Evolutionary conservation across 2,113 vertebrate genomes (phyloP), one percentile per base, ranked within the genome.

Genomic region (Passer montanus): DNA sequence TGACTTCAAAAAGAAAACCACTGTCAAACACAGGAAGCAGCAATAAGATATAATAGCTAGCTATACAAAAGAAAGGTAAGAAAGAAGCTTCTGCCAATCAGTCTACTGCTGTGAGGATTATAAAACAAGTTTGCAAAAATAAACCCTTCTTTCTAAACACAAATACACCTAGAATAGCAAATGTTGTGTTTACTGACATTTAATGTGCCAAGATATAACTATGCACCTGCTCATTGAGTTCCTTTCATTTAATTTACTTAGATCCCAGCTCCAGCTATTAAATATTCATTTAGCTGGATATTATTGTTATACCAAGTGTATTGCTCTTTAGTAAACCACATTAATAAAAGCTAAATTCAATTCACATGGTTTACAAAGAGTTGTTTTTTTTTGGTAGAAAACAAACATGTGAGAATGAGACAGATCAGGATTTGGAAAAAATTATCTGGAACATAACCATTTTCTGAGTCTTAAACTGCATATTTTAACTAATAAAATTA

Each of bases 1-100:
- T 59, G 30, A 74, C 55, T 96, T 94, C 75, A 88, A 58, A 83
- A 70, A 47, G 56, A 68, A 88, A 87, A 55, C 24, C 39, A 52
- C 56, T 68, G 66, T 94, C 93, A 96, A 95, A 86, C 62, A 56
- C 15, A 27, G 43, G 46, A 76, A 93, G 85, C 13, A 30, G 23
- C 50, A 92, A 35, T 87, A 92, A 91, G 78, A 93, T 73, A 43
- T 55, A 95, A 53, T 49, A 58, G 41, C 39, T 85, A 92, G 84
- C 92, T 91, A 90, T 33, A 50, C 19, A 90, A 79, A 77, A 89
- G 28, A 74, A 96, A 95, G 46, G 68, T 89, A 95, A 97, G 46
- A 92, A 85, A 86, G 63, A 90, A 76, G 9, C 28, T 90, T 88
- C 90, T 95, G 63, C 12, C 80, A 63, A 90, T 95, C 92, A 92